Percentiles rank a stretch among this genome's conserved stretches.
These are phyloP conservation scores for Lophius piscatorius DNA, from an alignment of 2,113 vertebrate species.

Conservation along the genomic window DNA sequence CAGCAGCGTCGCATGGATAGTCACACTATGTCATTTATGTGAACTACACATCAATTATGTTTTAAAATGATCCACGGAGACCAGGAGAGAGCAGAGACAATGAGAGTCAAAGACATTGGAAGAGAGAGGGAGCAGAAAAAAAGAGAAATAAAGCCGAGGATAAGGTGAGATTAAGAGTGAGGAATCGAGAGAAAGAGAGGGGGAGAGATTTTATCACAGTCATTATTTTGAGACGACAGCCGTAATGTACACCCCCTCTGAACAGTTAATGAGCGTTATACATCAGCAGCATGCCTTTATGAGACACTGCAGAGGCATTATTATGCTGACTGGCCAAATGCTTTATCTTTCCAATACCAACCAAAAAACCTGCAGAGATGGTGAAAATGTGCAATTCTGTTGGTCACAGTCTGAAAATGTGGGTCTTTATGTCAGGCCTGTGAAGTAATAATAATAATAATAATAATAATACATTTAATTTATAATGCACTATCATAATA, in stretches of 20 bases:
- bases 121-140: no score
- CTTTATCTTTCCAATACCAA: slow-evolving; percentile 57
- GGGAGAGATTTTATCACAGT: slow-evolving; percentile 60
- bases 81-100: neutral
- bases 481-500: no score
- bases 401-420: slow-evolving; percentile 18
- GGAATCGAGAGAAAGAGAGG: slow-evolving; percentile 5
- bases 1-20: slow-evolving; percentile 7
- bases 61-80: neutral
- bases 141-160: no score
- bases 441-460: no score
- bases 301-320: slow-evolving; percentile 68
- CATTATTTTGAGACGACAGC: slow-evolving; percentile 68
- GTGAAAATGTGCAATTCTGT: slow-evolving; percentile 31
- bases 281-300: slow-evolving; percentile 66
- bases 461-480: no score
- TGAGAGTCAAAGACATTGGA: slow-evolving; percentile 16
- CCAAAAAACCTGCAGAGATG: slow-evolving; percentile 53
- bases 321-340: slow-evolving; percentile 65
- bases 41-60: slow-evolving; percentile 21
- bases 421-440: no score
- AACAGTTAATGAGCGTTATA: slow-evolving; percentile 73
- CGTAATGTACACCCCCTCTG: slow-evolving; percentile 56
- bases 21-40: slow-evolving; percentile 35
- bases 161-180: neutral